Conservation (phyloP, 1,140 invertebrate species). For the Listronotus bonariensis region DNA sequence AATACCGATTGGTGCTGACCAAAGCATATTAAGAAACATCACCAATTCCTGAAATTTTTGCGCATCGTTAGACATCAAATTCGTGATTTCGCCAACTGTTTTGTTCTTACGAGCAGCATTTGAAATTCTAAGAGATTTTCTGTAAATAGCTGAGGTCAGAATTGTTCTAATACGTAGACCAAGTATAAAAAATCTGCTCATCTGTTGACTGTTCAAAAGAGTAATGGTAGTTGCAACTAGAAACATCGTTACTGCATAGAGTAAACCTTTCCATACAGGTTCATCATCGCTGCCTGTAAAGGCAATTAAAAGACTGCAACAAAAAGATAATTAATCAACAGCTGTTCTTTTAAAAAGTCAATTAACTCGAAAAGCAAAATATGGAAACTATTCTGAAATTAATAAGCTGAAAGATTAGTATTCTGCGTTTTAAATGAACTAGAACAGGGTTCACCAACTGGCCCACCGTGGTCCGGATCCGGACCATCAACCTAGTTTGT, state of each 20-base stretch:
- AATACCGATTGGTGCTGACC: slow-evolving; percentile 95
- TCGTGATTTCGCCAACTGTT: slow-evolving; percentile 81
- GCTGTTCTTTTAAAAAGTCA: not conserved
- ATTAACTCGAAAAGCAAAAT: too few relatives aligned
- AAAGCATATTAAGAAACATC: slow-evolving; percentile 92
- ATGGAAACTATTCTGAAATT: too few relatives aligned
- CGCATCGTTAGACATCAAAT: slow-evolving; percentile 89
- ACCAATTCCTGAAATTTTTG: slow-evolving; percentile 85
- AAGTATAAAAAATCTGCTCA: slow-evolving; percentile 86
- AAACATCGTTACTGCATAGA: slow-evolving; percentile 80
- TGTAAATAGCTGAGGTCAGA: slow-evolving; percentile 90
- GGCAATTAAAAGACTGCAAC: slow-evolving; percentile 69
- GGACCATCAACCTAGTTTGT: too few relatives aligned
- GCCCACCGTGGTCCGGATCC: too few relatives aligned
- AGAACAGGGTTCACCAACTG: too few relatives aligned
- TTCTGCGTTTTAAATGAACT: too few relatives aligned
- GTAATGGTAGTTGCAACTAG: slow-evolving; percentile 83
- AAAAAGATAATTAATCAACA: slow-evolving; percentile 18
- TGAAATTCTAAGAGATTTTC: slow-evolving; percentile 81
- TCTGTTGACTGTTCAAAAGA: slow-evolving; percentile 86
- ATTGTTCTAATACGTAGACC: slow-evolving; percentile 90
- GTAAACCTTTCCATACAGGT: slow-evolving; percentile 81
- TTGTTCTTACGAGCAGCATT: slow-evolving; percentile 79
- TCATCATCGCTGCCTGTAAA: slow-evolving; percentile 70
- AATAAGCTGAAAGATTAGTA: too few relatives aligned